A percentile compares a stretch with the other conserved stretches of the same genome.
Conservation (phyloP, 2,113 vertebrate genomes). For the Oreochromis aureus region DNA sequence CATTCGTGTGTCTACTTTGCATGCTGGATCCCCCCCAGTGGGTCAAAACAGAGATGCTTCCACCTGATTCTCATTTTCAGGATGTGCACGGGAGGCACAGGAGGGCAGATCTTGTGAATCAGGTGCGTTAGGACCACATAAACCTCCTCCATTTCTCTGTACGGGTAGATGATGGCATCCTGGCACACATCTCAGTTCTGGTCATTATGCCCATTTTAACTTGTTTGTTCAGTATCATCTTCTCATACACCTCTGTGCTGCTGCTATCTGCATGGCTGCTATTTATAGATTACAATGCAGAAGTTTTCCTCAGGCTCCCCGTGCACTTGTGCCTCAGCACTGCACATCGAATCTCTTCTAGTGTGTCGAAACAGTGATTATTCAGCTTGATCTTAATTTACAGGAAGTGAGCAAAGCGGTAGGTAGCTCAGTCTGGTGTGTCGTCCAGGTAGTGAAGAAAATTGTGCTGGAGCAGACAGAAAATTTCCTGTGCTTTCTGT, state of each 20-base stretch:
- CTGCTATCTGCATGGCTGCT: neutral
- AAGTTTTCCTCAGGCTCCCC: neutral
- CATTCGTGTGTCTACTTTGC: neutral
- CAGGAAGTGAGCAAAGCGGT: neutral
- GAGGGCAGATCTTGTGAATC: neutral
- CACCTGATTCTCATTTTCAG: neutral
- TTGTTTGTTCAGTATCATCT: neutral
- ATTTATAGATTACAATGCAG: fast-evolving
- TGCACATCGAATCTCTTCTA: fast-evolving
- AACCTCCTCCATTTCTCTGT: neutral
- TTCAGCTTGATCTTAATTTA: neutral
- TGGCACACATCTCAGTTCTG: neutral
- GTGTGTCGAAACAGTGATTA: fast-evolving
- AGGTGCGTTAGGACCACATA: neutral
- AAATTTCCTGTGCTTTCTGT: neutral
- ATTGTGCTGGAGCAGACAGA: neutral
- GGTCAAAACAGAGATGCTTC: neutral
- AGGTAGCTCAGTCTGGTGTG: neutral
- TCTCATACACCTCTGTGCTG: neutral
- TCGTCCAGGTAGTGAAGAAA: neutral
- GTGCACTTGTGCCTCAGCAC: neutral
- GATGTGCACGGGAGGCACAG: neutral
- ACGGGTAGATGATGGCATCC: neutral
- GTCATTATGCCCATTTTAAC: neutral
- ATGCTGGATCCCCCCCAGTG: fast-evolving